Conservation (phyloP, 2,888 invertebrate genomes). For the Apodemia duryi region DNA sequence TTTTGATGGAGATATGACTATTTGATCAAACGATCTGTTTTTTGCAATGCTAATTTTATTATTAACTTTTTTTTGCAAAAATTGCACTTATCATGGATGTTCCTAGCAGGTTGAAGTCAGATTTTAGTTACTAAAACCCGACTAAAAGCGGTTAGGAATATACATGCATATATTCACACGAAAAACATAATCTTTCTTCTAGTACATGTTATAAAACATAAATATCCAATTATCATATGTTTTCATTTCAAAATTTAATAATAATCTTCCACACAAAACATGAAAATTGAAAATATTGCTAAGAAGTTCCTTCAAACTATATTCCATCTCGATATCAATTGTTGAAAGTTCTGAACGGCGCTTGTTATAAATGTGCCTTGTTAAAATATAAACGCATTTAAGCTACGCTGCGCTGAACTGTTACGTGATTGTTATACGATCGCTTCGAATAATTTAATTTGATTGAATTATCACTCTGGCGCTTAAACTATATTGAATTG, state of each 20-base stretch:
- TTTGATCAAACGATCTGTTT: too few species aligned
- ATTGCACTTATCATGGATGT: too few species aligned
- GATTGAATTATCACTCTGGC: background rate
- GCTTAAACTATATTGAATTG: background rate
- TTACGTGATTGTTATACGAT: slow-evolving; percentile 12
- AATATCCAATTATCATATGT: background rate
- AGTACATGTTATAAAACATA: background rate
- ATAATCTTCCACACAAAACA: background rate
- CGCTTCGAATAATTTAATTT: slow-evolving; percentile 2
- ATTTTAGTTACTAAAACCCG: too few species aligned
- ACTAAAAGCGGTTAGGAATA: too few species aligned
- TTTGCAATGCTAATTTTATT: too few species aligned
- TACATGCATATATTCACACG: too few species aligned
- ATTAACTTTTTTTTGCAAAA: too few species aligned
- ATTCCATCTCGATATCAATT: slow-evolving; percentile 6
- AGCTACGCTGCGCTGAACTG: background rate
- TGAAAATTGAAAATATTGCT: background rate
- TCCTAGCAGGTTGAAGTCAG: too few species aligned
- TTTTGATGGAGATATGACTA: too few species aligned
- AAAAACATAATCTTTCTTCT: too few species aligned
- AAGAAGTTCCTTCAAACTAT: background rate
- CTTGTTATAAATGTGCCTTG: background rate
- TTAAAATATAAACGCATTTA: background rate
- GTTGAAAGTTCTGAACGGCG: background rate
- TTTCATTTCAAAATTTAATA: background rate